phyloP scores from a whole-genome alignment of 2,888 invertebrate species.

The Pristionchus maxplancki region DNA sequence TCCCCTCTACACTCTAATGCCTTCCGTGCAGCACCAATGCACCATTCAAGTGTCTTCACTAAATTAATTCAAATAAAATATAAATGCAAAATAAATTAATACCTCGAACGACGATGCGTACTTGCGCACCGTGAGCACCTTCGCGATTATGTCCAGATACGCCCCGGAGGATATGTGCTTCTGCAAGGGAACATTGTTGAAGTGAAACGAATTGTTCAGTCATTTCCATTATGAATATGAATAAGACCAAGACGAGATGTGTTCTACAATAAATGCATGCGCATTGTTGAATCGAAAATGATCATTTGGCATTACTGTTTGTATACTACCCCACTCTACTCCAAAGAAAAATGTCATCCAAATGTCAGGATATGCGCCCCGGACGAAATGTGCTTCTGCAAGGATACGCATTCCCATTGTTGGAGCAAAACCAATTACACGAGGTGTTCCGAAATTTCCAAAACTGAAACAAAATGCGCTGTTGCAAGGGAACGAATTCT shows the following conservation, averaged over 20 bases:
- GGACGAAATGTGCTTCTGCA: background rate
- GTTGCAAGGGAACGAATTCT: no score
- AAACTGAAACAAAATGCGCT: no score
- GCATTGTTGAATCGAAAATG: no score
- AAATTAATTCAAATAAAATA: background rate
- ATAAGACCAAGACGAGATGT: no score
- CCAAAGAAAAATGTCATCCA: no score
- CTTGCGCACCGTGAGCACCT: slow-evolving; percentile 16
- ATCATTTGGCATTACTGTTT: no score
- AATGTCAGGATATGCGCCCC: background rate
- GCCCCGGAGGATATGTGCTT: slow-evolving; percentile 26
- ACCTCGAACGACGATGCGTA: slow-evolving; percentile 47
- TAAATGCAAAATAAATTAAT: background rate
- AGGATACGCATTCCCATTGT: no score
- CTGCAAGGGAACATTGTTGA: slow-evolving; percentile 28
- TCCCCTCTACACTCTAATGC: background rate
- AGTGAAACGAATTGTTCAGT: no score
- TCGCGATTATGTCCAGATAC: slow-evolving; percentile 14
- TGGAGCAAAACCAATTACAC: background rate
- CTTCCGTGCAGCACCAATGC: background rate
- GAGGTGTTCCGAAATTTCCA: background rate
- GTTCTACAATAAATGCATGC: background rate
- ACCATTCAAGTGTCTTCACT: background rate
- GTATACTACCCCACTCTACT: no score
- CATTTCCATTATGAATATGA: no score